Conservation (phyloP, 1,140 invertebrate species). For the Tetranychus cinnabarinus region DNA sequence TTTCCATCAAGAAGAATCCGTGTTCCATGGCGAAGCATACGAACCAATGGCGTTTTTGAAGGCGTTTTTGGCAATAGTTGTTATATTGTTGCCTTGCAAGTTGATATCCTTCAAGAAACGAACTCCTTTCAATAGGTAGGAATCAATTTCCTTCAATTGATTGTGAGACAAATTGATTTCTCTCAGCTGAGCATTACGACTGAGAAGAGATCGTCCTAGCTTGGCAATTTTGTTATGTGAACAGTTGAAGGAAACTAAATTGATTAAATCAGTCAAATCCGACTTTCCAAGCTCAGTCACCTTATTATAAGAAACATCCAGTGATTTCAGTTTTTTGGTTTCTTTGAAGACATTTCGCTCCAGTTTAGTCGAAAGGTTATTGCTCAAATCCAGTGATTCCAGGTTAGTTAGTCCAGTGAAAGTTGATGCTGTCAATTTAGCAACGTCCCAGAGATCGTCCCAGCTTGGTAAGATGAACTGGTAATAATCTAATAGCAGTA, state of each 20-base stretch:
- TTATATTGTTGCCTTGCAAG: conserved; percentile 55
- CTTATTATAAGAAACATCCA: conserved; percentile 51
- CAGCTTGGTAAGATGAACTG: too few relatives aligned
- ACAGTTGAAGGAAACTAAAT: conserved; percentile 55
- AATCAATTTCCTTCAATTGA: conserved; percentile 50
- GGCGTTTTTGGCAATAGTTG: conserved; percentile 23
- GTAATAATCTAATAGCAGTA: too few relatives aligned
- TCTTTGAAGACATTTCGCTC: conserved; percentile 55
- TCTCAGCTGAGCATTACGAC: conserved; percentile 54
- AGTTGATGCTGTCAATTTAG: conserved; percentile 25
- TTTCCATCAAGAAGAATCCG: neutral
- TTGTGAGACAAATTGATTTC: conserved; percentile 56
- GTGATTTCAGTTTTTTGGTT: conserved; percentile 40
- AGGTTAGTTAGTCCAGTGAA: conserved; percentile 18
- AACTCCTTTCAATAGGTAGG: conserved; percentile 66
- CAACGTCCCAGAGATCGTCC: neutral
- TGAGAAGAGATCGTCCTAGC: conserved; percentile 50
- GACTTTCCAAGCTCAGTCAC: conserved; percentile 51
- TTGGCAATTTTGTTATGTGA: conserved; percentile 56
- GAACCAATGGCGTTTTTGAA: neutral
- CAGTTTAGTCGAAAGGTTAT: conserved; percentile 42
- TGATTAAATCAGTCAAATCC: conserved; percentile 53
- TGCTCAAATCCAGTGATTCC: conserved; percentile 45
- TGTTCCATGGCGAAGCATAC: neutral
- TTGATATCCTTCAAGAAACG: conserved; percentile 53